Evolutionary conservation across 2,888 invertebrate species (phyloP), one percentile per base, ranked within the genome.

Genomic region (Drosophila setosimentum): DNA sequence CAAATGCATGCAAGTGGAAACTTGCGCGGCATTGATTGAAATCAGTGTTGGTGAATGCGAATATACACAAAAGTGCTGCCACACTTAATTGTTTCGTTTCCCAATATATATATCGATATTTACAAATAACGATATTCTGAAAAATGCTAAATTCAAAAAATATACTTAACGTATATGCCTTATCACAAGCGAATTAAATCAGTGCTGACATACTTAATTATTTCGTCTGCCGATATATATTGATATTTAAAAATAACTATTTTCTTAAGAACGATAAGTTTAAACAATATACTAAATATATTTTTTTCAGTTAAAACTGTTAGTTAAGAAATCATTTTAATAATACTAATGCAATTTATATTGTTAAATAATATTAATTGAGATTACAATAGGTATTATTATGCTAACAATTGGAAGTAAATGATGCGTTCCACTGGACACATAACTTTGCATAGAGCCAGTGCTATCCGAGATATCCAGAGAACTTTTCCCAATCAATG

Each of bases 361-460:
- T 45, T 63, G 8, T n/a, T 51, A 45, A n/a, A 24, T 27, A 7
- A 5, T 11, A 21, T 37, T 11, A 18, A 32, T 24, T 24, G 29
- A n/a, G n/a, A 67, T 32, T 35, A 61, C 32, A 48, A 63, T 29
- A 33, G 35, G 11, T 24, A 64, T 6, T 18, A 49, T 10, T 30
- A 62, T 24, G 24, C n/a, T 27, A 27, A 35, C 27, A 16, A 60
- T n/a, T 2, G 11, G 3, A 32, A 53, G 13, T 16, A 50, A 27
- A 50, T 40, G 0, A 2, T 35, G 42, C 10, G 29, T 11, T 35
- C 55, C 54, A 3, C 27, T 53, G 1, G 82, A 82, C 24, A 85
- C 73, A 67, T 80, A 92, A 33, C 92, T 90, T 60, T 91, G 90
- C 63, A 90, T 81, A 0, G 92, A 92, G 0, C 90, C 72, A 27